phyloP scores from a whole-genome alignment of 2,113 vertebrate genomes.

The Melanotaenia duboulayi region DNA sequence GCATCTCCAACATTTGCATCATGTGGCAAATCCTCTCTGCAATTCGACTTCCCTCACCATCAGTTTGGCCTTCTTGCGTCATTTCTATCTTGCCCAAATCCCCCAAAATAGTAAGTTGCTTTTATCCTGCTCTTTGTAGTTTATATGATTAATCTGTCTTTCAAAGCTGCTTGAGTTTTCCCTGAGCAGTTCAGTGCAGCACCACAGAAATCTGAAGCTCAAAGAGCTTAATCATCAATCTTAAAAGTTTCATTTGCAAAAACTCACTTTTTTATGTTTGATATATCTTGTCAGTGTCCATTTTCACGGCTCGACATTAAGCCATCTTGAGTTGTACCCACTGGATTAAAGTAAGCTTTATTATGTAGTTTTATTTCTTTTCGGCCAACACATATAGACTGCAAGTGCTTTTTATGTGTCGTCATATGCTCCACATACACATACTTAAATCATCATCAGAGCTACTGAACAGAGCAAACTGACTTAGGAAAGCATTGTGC shows the following conservation, averaged over 20 bases:
- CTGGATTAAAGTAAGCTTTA: neutral
- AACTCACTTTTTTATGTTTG: conserved; percentile 12
- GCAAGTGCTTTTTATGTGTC: conserved; percentile 5
- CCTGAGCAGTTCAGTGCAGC: conserved; percentile 56
- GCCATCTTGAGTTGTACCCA: neutral
- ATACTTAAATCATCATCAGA: neutral
- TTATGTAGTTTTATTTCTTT: neutral
- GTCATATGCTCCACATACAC: neutral
- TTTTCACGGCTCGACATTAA: conserved; percentile 71
- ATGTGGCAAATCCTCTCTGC: conserved; percentile 99
- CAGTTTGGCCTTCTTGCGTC: conserved; percentile 98
- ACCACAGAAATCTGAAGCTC: conserved; percentile 49
- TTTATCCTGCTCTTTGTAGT: conserved; percentile 96
- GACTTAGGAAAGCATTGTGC: neutral
- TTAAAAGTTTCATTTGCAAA: conserved; percentile 24
- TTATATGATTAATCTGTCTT: conserved; percentile 80
- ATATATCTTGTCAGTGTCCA: conserved; percentile 18
- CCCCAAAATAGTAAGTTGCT: conserved; percentile 98
- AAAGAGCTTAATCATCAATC: conserved; percentile 37
- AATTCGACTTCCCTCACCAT: conserved; percentile 99
- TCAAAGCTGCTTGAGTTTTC: conserved; percentile 89
- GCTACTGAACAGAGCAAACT: neutral
- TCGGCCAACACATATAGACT: neutral
- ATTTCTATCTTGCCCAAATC: conserved; percentile 99
- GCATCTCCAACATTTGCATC: conserved; percentile 91